Conservation (phyloP, 2,888 invertebrate species). For the Cylloceria caligata region DNA sequence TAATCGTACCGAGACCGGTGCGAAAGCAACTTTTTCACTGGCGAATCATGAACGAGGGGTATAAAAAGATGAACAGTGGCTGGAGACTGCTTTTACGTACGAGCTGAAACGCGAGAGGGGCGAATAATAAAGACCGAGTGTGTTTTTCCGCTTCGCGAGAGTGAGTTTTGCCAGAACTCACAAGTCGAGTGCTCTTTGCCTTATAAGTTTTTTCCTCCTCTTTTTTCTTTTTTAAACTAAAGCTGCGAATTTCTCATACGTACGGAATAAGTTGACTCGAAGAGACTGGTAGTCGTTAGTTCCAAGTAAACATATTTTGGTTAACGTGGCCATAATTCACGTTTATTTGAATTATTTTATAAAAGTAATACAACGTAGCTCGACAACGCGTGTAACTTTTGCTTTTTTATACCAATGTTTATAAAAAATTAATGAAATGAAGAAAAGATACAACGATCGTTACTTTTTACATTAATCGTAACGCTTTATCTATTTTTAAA, state of each 20-base stretch:
- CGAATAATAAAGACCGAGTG: slow-evolving; percentile 41
- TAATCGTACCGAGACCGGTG: slow-evolving; percentile 37
- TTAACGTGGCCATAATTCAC: too few relatives aligned
- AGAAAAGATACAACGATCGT: too few relatives aligned
- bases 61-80: slow-evolving; percentile 14
- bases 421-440: too few relatives aligned
- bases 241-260: background rate
- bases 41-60: slow-evolving; percentile 10
- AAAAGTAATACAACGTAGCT: too few relatives aligned
- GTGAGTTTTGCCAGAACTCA: slow-evolving; percentile 1
- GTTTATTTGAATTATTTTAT: too few relatives aligned
- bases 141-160: slow-evolving; percentile 36
- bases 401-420: too few relatives aligned
- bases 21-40: slow-evolving; percentile 22
- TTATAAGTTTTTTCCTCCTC: background rate
- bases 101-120: slow-evolving; percentile 7
- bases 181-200: slow-evolving; percentile 1
- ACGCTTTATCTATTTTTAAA: too few relatives aligned
- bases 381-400: too few relatives aligned
- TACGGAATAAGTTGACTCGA: too few relatives aligned
- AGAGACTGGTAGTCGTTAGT: too few relatives aligned
- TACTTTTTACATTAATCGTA: too few relatives aligned
- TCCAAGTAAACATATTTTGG: too few relatives aligned
- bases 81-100: slow-evolving; percentile 24
- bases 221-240: background rate